Conservation (phyloP, 2,888 invertebrate species). For the Monochamus alternatus region DNA sequence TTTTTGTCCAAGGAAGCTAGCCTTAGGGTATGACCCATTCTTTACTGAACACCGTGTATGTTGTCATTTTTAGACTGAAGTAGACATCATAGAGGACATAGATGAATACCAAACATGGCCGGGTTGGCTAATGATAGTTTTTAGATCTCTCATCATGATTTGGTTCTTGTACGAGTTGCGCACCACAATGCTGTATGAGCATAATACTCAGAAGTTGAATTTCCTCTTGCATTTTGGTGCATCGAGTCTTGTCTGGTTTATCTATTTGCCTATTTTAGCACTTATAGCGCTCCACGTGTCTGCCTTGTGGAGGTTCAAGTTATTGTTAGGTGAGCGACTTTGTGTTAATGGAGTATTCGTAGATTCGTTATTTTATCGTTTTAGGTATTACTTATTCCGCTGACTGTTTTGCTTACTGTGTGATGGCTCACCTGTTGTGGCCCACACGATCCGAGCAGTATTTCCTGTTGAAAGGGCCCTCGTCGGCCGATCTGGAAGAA, state of each 20-base stretch:
- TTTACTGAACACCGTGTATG: too few species aligned
- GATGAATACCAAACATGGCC: slow-evolving; percentile 99
- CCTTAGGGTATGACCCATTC: too few species aligned
- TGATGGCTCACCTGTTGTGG: slow-evolving; percentile 97
- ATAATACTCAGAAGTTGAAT: slow-evolving; percentile 88
- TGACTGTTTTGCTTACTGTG: slow-evolving; percentile 94
- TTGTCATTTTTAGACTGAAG: slow-evolving; percentile 83
- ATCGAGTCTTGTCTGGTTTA: slow-evolving; percentile 98
- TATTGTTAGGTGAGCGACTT: slow-evolving; percentile 83
- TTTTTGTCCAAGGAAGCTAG: too few species aligned
- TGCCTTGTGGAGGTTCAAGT: slow-evolving; percentile 95
- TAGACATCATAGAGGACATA: slow-evolving; percentile 95
- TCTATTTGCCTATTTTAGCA: slow-evolving; percentile 95
- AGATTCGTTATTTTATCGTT: slow-evolving; percentile 52
- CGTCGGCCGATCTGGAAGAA: slow-evolving; percentile 84
- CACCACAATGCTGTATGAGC: slow-evolving; percentile 86
- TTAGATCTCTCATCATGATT: slow-evolving; percentile 88
- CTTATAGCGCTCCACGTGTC: slow-evolving; percentile 94
- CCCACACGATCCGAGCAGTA: slow-evolving; percentile 95
- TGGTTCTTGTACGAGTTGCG: slow-evolving; percentile 89
- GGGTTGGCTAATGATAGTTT: slow-evolving; percentile 92
- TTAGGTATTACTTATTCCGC: slow-evolving; percentile 96
- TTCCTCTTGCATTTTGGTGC: slow-evolving; percentile 98
- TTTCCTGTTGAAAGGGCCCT: slow-evolving; percentile 84
- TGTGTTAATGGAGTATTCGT: neutral